A percentile compares a stretch with the other conserved stretches of the same genome.
Evolutionary conservation across 2,888 invertebrate species (phyloP).

Genomic region (Drosophila stalkeri): DNA sequence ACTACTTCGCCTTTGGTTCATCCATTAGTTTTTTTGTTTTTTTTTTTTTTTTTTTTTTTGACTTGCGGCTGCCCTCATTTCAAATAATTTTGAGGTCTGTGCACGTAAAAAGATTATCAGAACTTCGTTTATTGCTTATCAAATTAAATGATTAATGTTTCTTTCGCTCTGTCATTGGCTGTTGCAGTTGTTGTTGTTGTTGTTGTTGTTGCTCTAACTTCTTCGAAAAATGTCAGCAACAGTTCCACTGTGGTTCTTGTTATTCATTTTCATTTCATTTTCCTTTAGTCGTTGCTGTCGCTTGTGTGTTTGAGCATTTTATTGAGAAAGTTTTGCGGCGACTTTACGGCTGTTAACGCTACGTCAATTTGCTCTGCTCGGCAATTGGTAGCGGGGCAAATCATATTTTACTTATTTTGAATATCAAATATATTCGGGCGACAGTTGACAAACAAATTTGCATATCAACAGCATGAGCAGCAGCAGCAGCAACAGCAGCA

Average conservation of each 20-base stretch:
- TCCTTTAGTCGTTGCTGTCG: neutral
- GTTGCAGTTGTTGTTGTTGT: constrained; percentile 2
- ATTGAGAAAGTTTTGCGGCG: constrained; percentile 69
- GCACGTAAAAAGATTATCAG: constrained; percentile 70
- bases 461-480: neutral
- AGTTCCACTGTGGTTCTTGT: constrained; percentile 55
- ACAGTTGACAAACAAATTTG: constrained; percentile 21
- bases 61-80: constrained; percentile 41
- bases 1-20: constrained; percentile 11
- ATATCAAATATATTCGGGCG: constrained; percentile 28
- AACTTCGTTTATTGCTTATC: constrained; percentile 77
- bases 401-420: constrained; percentile 47
- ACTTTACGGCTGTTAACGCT: constrained; percentile 62
- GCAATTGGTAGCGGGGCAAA: constrained; percentile 34
- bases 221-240: constrained; percentile 68
- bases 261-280: constrained; percentile 36
- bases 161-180: constrained; percentile 1
- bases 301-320: constrained; percentile 58
- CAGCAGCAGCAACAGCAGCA: neutral
- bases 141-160: constrained; percentile 80
- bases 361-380: constrained; percentile 43
- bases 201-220: neutral
- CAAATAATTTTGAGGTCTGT: constrained; percentile 25
- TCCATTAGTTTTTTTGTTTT: constrained; percentile 25
- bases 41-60: neutral